Evolutionary conservation across 2,888 invertebrate species (phyloP), one percentile per base, ranked within the genome.

Genomic region (Chymomyza procnemis): DNA sequence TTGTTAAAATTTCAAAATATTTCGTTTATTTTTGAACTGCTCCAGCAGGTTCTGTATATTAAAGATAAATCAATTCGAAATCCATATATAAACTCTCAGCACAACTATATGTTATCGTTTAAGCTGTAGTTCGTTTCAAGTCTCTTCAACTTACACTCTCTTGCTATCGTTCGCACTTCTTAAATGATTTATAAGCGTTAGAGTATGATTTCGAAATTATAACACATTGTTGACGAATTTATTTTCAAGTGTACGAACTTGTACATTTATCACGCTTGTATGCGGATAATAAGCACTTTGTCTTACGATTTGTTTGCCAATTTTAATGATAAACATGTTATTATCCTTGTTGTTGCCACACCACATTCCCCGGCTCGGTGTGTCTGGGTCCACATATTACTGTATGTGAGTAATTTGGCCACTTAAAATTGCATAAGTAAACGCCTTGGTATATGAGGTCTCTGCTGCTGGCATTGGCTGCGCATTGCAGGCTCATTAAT

Each of bases 261-360:
- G 5, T 2, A 34, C 34, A 58, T 58, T 26, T 50, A 19, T 50
- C 19, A 19, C 19, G n/a, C 9, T n/a, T 50, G 50, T n/a, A 50
- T 19, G 19, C 19, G 22, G 26, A 58, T 64, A 54, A 47, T 74
- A 69, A 77, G 56, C 76, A 73, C 69, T 76, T 76, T 85, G 76
- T 79, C 65, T 68, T 88, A 80, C 85, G 83, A 88, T 88, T 87
- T 88, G 85, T 88, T 86, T 88, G 80, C 85, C 83, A 88, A 89
- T 81, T 85, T 79, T 64, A 71, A 80, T 81, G 80, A 80, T 86
- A 80, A 89, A 80, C 85, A 78, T 81, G 74, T 87, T 76, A 89
- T 88, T 88, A 89, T 87, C 79, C 80, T 71, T 64, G n/a, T 26
- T 22, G 12, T 22, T 55, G 64, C 52, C 52, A 54, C n/a, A 46